Evolutionary conservation across 2,797 vertebrate species (phyloP).

Genomic region (Sphenodon punctatus): DNA sequence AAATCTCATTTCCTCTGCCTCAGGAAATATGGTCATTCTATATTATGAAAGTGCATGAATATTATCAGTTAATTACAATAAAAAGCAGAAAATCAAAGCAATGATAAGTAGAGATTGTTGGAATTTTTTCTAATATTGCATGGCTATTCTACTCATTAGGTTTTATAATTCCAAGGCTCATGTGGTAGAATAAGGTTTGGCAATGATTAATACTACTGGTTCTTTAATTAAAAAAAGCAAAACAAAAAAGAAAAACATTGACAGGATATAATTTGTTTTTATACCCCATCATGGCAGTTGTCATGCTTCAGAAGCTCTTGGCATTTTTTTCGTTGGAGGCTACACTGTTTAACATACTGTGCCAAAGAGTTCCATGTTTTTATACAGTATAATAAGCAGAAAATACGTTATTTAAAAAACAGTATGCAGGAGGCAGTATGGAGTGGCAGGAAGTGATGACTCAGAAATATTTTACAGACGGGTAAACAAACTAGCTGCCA

Average conservation of each 20-base stretch:
- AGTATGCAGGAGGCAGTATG: neutral
- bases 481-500: slow-evolving; percentile 7
- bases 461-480: slow-evolving; percentile 27
- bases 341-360: neutral
- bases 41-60: slow-evolving; percentile 49
- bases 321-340: slow-evolving; percentile 11
- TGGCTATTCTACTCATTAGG: neutral
- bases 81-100: slow-evolving; percentile 46
- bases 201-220: neutral
- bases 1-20: slow-evolving; percentile 60
- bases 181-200: neutral
- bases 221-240: neutral
- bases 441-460: slow-evolving; percentile 1
- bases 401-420: neutral
- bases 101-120: slow-evolving; percentile 5
- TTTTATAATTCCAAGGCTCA: slow-evolving; percentile 1
- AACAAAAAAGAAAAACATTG: neutral
- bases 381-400: slow-evolving; percentile 16
- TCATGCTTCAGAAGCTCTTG: slow-evolving; percentile 26
- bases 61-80: slow-evolving; percentile 60
- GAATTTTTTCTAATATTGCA: neutral
- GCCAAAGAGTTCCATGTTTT: neutral
- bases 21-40: slow-evolving; percentile 40
- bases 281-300: neutral
- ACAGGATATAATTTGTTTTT: slow-evolving; percentile 41